Evolutionary conservation across 2,797 vertebrate species (phyloP), one percentile per base, ranked within the genome.

Genomic region (Esox lucius): DNA sequence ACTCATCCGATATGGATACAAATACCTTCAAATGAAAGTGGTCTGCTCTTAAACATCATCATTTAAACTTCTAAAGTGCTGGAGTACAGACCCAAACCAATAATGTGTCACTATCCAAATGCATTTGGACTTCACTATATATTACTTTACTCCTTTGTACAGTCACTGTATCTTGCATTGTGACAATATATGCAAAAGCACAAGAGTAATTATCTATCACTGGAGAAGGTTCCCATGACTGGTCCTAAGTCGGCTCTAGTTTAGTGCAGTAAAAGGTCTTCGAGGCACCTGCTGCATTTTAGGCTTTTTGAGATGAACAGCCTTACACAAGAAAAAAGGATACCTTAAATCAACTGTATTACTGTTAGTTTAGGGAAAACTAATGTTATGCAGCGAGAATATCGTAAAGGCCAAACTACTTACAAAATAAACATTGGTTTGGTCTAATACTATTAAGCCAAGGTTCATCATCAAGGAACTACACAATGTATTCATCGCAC

Each of bases 211-310:
- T 87, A 90, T 80, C 87, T 84, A 79, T 86, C 88, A 90, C 82
- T 78, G 81, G 80, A 80, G 86, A 75, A 79, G 87, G 89, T 90
- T 77, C 88, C 70, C 83, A 86, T 74, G 74, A 85, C 84, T 85
- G 86, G 88, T 91, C 91, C 90, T 85, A 91, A 83, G 82, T 91
- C 89, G 91, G 91, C 89, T 89, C 85, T 87, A 71, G 48, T 39
- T 89, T 90, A 92, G 90, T 90, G 92, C 92, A 92, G 87, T 85
- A 87, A 89, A 80, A 92, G 89, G 91, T 90, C 85, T 84, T 86
- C 86, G 90, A 94, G 93, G 93, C 94, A 95, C 92, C 81, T 92
- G 83, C 91, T 91, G 69, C 90, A 86, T 92, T 93, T 88, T 90
- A 92, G 87, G 72, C 90, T 91, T 91, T 87, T 91, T 91, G 88